Base-by-base conservation (phyloP, 2,113 vertebrate genomes). In the Antechinus flavipes region DNA sequence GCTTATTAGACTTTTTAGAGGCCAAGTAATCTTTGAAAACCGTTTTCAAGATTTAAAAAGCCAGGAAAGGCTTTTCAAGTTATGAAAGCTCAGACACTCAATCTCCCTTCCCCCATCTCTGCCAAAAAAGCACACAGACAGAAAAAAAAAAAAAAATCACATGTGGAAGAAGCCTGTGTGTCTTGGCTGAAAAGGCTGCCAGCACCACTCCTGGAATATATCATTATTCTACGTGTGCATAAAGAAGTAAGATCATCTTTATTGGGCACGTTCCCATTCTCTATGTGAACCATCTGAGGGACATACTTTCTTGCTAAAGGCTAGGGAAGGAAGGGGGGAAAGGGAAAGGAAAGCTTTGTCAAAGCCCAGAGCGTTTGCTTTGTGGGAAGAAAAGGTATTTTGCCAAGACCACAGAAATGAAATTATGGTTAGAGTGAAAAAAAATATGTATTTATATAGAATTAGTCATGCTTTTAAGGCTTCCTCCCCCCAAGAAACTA, bases 311-410 rank as follows among this genome's bases (percentile, higher is more conserved):
- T 84, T 84, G 68, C 68, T 84, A 2, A 1, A 84, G 68, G 68
- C 68, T 84, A 84, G 68, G 42, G 23, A 84, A 42, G 68, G n/a
- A 84, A 42, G n/a, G 19, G 35, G n/a, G 68, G 68, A 76, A 76
- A 42, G 68, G 68, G 68, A 84, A 84, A 84, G 68, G 35, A n/a
- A 84, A 84, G n/a, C 68, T 84, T 84, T 84, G 68, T 84, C 68
- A 42, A 42, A 84, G 19, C 35, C 68, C 35, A 23, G 19, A 84
- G 68, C n/a, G 22, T 84, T 84, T 84, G 68, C 68, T 84, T 84
- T 84, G 68, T 84, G 68, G 68, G 68, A 84, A 84, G 68, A 84
- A 19, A 84, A 84, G n/a, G n/a, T 84, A 84, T 84, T 84, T 84
- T 84, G 68, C 68, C 68, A 84, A 84, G 68, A 84, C 35, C 68